Evolutionary conservation across 2,888 invertebrate genomes (phyloP), one percentile per base, ranked within the genome.

Genomic region (Leucoptera coffeella): DNA sequence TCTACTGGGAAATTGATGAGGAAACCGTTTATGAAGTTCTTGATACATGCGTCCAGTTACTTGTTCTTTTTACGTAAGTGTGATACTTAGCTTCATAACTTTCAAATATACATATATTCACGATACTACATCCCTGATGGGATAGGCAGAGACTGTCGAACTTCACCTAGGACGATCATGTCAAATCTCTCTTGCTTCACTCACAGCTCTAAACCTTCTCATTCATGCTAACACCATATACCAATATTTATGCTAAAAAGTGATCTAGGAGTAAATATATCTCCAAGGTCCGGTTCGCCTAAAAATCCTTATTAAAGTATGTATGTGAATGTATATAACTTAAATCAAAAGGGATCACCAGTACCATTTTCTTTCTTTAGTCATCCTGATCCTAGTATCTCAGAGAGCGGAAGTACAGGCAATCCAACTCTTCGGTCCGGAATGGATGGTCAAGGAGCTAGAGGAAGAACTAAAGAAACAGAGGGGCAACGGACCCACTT

Each of bases 11-110:
- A 78, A 39, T 74, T 94, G 14, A 84, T 94, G 80, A 77, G 90
- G 37, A 90, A 91, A 51, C 95, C 96, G 0, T 95, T 95, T 50
- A 91, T 96, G 84, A 95, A 95, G 62, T 96, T 96, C 54, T 78
- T 96, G 43, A 85, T 91, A 28, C 94, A 95, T 47, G 92, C 92
- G 5, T 85, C 93, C 0, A 92, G 94, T 9, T 96, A 96, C 51
- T 64, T 94, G 36, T 90, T 91, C 64, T 96, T 95, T 55, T 72
- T 96, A 33, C 73, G 95, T 95, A 61, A 84, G 88, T 81, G 37
- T 29, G 6, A 7, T 17, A 17, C 6, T n/a, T n/a, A n/a, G n/a
- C n/a, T n/a, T n/a, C 17, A 6, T 17, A 17, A 17, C 9, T 17
- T 17, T 7, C 6, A 17, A 7, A 17, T 9, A 17, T 17, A 9